phyloP scores from a whole-genome alignment of 1,140 invertebrate species.

The Acromyrmex echinatior region DNA sequence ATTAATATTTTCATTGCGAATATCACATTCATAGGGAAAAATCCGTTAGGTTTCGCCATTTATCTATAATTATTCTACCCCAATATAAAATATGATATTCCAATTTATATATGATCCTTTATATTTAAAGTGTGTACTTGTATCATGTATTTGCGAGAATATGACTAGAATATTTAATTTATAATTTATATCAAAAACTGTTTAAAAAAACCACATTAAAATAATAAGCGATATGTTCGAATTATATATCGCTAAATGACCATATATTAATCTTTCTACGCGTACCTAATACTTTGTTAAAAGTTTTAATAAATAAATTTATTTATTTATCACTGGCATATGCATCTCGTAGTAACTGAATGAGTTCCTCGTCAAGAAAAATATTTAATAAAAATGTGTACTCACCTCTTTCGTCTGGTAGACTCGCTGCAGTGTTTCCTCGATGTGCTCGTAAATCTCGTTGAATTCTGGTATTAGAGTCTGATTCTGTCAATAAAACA shows the following conservation, averaged over 20 bases:
- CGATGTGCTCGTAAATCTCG: neutral
- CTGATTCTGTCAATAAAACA: conserved; percentile 74
- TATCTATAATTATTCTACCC: neutral
- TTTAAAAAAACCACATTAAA: neutral
- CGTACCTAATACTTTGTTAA: conserved; percentile 65
- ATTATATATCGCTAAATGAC: conserved; percentile 4
- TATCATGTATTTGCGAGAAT: conserved; percentile 1
- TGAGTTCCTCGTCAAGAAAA: neutral
- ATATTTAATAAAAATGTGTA: conserved; percentile 16
- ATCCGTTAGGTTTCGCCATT: conserved; percentile 3
- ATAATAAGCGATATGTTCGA: neutral
- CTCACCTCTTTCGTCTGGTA: conserved; percentile 73
- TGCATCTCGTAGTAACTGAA: conserved; percentile 30
- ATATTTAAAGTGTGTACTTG: conserved; percentile 9
- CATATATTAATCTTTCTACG: conserved; percentile 13
- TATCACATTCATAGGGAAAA: neutral
- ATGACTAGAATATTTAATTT: conserved; percentile 4
- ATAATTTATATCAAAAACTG: conserved; percentile 1
- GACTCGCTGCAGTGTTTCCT: conserved; percentile 49
- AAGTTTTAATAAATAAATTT: conserved; percentile 76
- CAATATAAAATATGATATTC: neutral
- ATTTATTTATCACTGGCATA: conserved; percentile 77
- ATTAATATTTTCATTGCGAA: conserved; percentile 19
- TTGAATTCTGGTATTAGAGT: conserved; percentile 57
- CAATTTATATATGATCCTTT: neutral